These are phyloP conservation scores for Sebastes ruberrimus DNA, from an alignment of 2,797 vertebrate genomes.

Conservation along the genomic window DNA sequence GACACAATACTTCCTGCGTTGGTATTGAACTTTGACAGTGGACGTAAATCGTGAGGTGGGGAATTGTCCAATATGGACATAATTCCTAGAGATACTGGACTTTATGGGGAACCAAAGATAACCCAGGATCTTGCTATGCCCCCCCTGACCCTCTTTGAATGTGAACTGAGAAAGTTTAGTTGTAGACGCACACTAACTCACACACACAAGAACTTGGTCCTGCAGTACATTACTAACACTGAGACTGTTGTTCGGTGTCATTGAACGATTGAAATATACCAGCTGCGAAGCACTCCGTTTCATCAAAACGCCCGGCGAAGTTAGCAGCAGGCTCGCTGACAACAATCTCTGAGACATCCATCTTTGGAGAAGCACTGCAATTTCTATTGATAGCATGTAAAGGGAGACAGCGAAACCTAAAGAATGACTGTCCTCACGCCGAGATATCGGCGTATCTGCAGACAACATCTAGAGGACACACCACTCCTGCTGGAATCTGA, in stretches of 20 bases:
- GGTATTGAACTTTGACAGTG: neutral
- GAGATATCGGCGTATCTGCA: constrained; percentile 72
- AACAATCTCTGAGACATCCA: constrained; percentile 79
- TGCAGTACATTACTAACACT: constrained; percentile 57
- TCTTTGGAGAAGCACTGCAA: constrained; percentile 74
- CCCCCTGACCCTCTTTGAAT: neutral
- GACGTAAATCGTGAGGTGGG: neutral
- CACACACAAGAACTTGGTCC: constrained; percentile 26
- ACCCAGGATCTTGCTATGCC: neutral
- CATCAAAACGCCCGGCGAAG: constrained; percentile 72
- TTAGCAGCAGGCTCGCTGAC: constrained; percentile 67
- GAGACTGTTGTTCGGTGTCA: constrained; percentile 62
- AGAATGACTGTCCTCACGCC: constrained; percentile 74
- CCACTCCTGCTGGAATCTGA: constrained; percentile 74
- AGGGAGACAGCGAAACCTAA: constrained; percentile 77
- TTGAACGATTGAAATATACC: constrained; percentile 75
- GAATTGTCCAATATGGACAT: neutral
- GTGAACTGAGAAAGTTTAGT: neutral
- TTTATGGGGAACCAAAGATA: neutral
- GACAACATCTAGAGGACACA: constrained; percentile 84
- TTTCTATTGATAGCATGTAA: constrained; percentile 79
- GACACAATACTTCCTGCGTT: neutral
- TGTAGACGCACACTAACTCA: neutral
- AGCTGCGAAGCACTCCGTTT: constrained; percentile 66
- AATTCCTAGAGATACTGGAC: neutral